These are phyloP conservation scores for Trisateles emortualis DNA, from an alignment of 2,888 invertebrate species.

Conservation along the genomic window DNA sequence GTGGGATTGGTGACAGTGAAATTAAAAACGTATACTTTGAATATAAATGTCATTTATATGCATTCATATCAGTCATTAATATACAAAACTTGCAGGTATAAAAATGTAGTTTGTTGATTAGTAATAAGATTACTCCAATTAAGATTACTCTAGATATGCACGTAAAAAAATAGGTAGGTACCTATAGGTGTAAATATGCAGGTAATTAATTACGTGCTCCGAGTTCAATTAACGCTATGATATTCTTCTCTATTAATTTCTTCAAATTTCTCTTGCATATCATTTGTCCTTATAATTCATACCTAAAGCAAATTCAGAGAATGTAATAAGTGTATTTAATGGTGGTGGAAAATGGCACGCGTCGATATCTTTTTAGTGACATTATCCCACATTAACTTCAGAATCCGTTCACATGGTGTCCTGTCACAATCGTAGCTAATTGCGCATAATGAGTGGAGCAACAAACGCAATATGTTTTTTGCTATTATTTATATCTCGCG, in stretches of 20 bases:
- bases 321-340: not conserved
- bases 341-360: constrained; percentile 62
- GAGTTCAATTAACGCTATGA: no score
- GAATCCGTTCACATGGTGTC: constrained; percentile 81
- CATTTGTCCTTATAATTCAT: no score
- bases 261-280: no score
- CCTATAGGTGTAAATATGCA: no score
- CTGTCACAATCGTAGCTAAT: constrained; percentile 86
- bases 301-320: not conserved
- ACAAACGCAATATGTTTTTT: constrained; percentile 84
- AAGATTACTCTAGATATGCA: no score
- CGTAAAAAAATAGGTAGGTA: no score
- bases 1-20: constrained; percentile 5
- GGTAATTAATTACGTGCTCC: no score
- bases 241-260: no score
- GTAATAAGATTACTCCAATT: no score
- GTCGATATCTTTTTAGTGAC: constrained; percentile 42
- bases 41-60: not conserved
- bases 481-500: constrained; percentile 79
- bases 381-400: constrained; percentile 53
- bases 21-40: constrained; percentile 17
- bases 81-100: no score
- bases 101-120: no score
- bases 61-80: not conserved
- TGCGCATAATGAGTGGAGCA: constrained; percentile 85